A percentile compares a stretch with the other conserved stretches of the same genome.
Evolutionary conservation across 2,113 vertebrate genomes (phyloP).

Genomic region (Cyprinus carpio): DNA sequence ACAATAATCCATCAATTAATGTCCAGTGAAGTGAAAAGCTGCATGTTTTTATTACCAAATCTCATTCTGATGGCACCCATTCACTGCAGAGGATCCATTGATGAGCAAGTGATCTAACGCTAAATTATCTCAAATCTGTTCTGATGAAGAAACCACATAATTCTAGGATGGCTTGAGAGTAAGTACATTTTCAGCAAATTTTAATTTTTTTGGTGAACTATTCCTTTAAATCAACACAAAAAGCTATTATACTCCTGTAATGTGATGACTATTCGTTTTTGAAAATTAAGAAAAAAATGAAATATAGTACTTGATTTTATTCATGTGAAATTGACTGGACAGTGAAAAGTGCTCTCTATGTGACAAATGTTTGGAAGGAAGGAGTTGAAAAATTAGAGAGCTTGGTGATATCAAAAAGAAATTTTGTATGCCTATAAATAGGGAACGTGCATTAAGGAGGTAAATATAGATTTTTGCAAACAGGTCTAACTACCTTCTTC

Average conservation of each 20-base stretch:
- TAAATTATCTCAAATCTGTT: neutral
- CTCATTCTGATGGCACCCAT: neutral
- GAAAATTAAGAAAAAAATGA: neutral
- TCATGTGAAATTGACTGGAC: neutral
- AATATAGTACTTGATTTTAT: neutral
- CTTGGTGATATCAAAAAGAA: neutral
- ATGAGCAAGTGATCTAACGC: neutral
- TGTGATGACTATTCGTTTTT: neutral
- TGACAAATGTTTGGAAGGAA: neutral
- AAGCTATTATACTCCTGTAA: neutral
- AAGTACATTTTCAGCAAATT: neutral
- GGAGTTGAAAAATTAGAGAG: neutral
- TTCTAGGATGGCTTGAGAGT: neutral
- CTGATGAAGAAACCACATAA: neutral
- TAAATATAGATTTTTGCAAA: neutral
- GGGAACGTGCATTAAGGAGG: neutral
- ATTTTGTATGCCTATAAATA: neutral
- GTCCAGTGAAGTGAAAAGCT: too few relatives aligned
- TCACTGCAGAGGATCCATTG: neutral
- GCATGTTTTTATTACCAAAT: neutral
- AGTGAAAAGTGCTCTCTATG: neutral
- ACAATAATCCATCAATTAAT: neutral
- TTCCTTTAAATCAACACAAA: neutral
- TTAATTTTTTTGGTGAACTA: neutral
- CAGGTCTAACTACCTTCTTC: constrained; percentile 74